Conservation (phyloP, 2,888 invertebrate species). For the Calameuta filiformis region DNA sequence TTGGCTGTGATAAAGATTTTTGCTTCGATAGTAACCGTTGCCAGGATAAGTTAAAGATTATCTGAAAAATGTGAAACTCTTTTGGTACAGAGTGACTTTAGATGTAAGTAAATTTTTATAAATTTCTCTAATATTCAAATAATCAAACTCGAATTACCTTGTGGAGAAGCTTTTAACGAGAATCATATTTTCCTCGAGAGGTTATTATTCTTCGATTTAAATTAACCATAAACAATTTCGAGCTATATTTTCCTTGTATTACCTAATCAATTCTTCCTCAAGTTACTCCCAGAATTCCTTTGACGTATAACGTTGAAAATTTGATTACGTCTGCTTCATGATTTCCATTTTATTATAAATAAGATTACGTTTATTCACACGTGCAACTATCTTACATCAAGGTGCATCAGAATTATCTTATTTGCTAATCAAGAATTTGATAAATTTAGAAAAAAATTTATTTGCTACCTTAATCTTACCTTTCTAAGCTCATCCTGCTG, state of each 20-base stretch:
- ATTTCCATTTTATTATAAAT: neutral
- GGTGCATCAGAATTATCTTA: neutral
- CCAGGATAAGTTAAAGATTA: too few species aligned
- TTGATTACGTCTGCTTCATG: neutral
- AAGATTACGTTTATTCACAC: neutral
- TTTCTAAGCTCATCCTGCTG: neutral
- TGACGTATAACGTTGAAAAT: neutral
- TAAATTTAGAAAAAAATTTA: neutral
- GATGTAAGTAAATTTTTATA: neutral
- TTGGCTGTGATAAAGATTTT: neutral
- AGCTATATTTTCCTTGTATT: neutral
- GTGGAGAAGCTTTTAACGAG: neutral
- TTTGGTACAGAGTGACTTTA: neutral
- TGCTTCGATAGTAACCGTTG: neutral
- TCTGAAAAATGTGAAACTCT: too few species aligned
- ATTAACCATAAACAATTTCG: neutral
- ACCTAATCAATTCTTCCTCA: neutral
- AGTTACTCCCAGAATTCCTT: neutral
- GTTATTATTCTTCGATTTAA: neutral
- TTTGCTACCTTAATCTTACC: neutral
- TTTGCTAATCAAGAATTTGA: neutral
- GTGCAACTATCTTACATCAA: neutral
- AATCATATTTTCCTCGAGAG: neutral
- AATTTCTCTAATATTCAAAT: neutral
- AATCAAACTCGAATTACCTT: neutral